Percentiles rank a stretch among this genome's conserved stretches.
Evolutionary conservation across 2,888 invertebrate species (phyloP).

Genomic region (Macaria notata): DNA sequence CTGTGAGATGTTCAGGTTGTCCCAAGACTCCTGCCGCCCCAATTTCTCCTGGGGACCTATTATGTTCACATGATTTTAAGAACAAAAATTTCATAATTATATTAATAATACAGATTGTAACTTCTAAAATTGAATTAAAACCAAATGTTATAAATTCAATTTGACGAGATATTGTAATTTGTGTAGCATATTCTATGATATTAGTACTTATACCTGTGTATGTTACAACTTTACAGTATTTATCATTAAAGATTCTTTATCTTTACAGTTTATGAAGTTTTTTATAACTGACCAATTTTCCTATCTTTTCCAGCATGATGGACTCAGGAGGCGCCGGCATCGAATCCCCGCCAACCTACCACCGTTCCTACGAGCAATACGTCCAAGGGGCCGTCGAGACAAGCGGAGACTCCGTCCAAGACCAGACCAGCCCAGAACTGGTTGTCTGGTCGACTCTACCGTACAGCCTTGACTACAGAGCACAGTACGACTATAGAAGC

Average conservation of each 20-base stretch:
- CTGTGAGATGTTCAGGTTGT: constrained; percentile 66
- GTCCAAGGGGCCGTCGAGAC: constrained; percentile 77
- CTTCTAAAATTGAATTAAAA: too few relatives aligned
- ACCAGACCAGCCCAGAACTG: constrained; percentile 72
- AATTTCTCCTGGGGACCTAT: constrained; percentile 71
- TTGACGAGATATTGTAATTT: too few relatives aligned
- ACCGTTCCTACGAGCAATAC: constrained; percentile 77
- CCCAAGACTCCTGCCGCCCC: constrained; percentile 60
- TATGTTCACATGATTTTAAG: too few relatives aligned
- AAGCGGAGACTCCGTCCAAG: constrained; percentile 70
- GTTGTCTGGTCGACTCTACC: constrained; percentile 75
- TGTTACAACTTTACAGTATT: too few relatives aligned
- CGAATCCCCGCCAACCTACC: constrained; percentile 78
- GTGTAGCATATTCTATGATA: too few relatives aligned
- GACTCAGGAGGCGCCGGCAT: constrained; percentile 75
- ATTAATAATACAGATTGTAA: too few relatives aligned
- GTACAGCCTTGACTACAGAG: constrained; percentile 73
- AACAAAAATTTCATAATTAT: too few relatives aligned
- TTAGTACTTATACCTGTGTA: too few relatives aligned
- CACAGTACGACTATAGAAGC: constrained; percentile 73
- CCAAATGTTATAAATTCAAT: too few relatives aligned
- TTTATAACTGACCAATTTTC: too few relatives aligned
- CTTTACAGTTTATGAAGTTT: too few relatives aligned
- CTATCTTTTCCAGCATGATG: constrained; percentile 61
- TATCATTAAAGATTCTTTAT: too few relatives aligned